These are phyloP conservation scores for Ischnus inquisitorius DNA, from an alignment of 2,888 invertebrate species.

Conservation along the genomic window DNA sequence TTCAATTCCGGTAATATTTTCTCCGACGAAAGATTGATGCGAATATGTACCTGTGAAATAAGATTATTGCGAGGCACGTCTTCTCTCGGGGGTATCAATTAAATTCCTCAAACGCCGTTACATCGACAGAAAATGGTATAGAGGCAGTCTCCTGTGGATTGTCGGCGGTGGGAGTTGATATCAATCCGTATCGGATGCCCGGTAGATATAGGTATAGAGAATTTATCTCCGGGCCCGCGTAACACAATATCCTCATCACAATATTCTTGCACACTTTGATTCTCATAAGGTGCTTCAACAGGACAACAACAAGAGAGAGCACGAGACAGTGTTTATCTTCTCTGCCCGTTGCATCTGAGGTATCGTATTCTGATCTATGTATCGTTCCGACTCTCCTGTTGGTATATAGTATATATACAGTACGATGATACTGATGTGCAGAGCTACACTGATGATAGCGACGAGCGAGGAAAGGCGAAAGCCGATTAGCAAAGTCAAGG, in stretches of 20 bases:
- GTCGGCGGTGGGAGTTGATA: constrained; percentile 39
- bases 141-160: not conserved
- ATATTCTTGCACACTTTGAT: constrained; percentile 12
- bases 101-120: constrained; percentile 22
- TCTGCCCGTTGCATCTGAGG: not conserved
- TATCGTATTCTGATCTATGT: constrained; percentile 9
- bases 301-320: not conserved
- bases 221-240: constrained; percentile 17
- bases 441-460: constrained; percentile 12
- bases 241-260: not conserved
- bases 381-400: not conserved
- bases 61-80: constrained; percentile 1
- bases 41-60: constrained; percentile 20
- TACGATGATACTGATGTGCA: not conserved
- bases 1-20: constrained; percentile 12
- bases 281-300: not conserved
- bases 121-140: constrained; percentile 8
- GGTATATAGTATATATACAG: too few relatives aligned
- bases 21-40: not conserved
- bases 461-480: constrained; percentile 29
- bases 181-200: constrained; percentile 42
- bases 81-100: constrained; percentile 23
- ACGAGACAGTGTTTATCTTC: not conserved
- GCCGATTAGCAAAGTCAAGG: constrained; percentile 64
- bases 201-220: constrained; percentile 10